Evolutionary conservation across 2,113 vertebrate species (phyloP).

Genomic region (Dendropsophus ebraccatus): DNA sequence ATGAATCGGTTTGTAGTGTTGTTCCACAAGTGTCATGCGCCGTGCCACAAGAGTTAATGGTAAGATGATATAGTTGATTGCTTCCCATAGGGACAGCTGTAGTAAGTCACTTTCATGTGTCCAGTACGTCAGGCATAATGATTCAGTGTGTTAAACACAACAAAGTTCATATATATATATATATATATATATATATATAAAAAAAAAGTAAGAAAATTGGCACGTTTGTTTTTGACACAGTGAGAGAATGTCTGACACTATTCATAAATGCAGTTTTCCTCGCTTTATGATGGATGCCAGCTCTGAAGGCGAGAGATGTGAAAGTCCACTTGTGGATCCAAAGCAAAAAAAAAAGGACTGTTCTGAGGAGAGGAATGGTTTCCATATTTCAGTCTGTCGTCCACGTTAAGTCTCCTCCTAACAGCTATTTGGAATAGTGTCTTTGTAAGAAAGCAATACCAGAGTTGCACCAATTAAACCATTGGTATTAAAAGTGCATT

Average conservation of each 20-base stretch:
- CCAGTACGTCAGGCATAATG: conserved; percentile 27
- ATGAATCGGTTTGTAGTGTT: conserved; percentile 63
- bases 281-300: not conserved
- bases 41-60: conserved; percentile 37
- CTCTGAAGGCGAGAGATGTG: conserved; percentile 22
- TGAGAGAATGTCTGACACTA: conserved; percentile 63
- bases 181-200: too few relatives aligned
- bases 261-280: not conserved
- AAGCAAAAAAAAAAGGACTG: conserved; percentile 5
- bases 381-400: not conserved
- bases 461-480: conserved; percentile 11
- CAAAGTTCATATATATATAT: conserved; percentile 71
- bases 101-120: not conserved
- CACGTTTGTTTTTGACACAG: conserved; percentile 70
- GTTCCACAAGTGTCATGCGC: conserved; percentile 38
- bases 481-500: conserved; percentile 26
- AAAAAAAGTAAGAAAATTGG: conserved; percentile 76
- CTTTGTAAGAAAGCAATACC: conserved; percentile 21
- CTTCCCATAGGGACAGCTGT: not conserved
- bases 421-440: conserved; percentile 30
- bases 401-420: not conserved
- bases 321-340: conserved; percentile 33
- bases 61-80: conserved; percentile 3
- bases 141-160: conserved; percentile 51
- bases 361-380: conserved; percentile 1